phyloP scores from a whole-genome alignment of 2,888 invertebrate species.

The Nymphalis c-album region DNA sequence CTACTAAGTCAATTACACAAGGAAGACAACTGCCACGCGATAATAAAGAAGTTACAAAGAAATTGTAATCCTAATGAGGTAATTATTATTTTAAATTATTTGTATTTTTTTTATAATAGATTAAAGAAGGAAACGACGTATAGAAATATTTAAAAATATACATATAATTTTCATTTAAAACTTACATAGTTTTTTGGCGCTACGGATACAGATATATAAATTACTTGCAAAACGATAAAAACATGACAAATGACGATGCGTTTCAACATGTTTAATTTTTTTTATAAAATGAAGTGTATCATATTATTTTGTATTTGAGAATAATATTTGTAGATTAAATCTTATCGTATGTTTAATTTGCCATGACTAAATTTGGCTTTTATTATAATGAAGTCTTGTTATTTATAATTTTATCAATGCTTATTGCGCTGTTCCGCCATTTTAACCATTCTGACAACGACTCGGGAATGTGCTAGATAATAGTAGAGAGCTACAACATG shows the following conservation, averaged over 20 bases:
- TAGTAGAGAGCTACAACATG: too few relatives aligned
- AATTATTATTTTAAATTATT: too few relatives aligned
- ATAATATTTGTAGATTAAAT: not conserved
- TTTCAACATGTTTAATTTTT: slow-evolving; percentile 22
- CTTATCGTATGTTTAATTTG: slow-evolving; percentile 14
- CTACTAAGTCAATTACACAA: too few relatives aligned
- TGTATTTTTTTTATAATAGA: not conserved
- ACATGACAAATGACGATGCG: slow-evolving; percentile 9
- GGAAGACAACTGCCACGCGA: too few relatives aligned
- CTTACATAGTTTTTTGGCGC: slow-evolving; percentile 20
- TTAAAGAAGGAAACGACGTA: too few relatives aligned
- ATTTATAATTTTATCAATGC: slow-evolving; percentile 11
- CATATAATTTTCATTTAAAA: not conserved
- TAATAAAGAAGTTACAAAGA: too few relatives aligned
- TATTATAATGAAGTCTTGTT: slow-evolving; percentile 23
- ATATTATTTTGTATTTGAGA: not conserved
- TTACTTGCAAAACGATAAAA: slow-evolving; percentile 10
- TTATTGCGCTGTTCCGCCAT: not conserved
- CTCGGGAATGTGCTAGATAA: too few relatives aligned
- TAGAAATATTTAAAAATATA: not conserved
- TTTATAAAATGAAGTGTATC: not conserved
- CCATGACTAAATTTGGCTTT: slow-evolving; percentile 13
- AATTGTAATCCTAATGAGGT: too few relatives aligned
- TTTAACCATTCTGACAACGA: not conserved
- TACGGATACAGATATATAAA: slow-evolving; percentile 7